These are phyloP conservation scores for Diploscapter pachys DNA, from an alignment of 1,140 invertebrate genomes.

Conservation along the genomic window DNA sequence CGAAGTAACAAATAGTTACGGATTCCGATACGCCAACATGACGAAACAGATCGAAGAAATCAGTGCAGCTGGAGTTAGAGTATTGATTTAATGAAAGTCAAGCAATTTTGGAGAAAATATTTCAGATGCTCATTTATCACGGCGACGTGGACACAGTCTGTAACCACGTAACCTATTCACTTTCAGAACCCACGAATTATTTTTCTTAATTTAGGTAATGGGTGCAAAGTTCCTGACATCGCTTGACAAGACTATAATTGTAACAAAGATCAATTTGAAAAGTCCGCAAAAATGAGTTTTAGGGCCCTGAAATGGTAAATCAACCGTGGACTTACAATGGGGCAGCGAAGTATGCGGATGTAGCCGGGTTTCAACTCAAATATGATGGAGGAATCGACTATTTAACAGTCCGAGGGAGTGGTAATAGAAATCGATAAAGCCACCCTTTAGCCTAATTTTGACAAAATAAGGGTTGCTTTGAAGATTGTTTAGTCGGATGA, in stretches of 20 bases:
- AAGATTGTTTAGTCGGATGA: too few relatives aligned
- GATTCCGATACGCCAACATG: constrained; percentile 12
- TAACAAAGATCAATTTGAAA: constrained; percentile 6
- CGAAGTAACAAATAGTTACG: constrained; percentile 10
- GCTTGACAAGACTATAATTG: constrained; percentile 20
- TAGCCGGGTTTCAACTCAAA: constrained; percentile 19
- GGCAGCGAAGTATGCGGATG: constrained; percentile 4
- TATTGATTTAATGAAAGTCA: constrained; percentile 5
- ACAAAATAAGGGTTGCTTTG: too few relatives aligned
- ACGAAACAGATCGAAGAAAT: constrained; percentile 11
- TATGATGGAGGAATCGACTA: constrained; percentile 19
- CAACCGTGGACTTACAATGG: constrained; percentile 22
- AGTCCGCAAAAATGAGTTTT: neutral
- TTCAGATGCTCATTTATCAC: constrained; percentile 27
- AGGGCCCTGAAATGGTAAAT: constrained; percentile 21
- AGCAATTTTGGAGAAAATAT: neutral
- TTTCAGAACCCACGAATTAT: too few relatives aligned
- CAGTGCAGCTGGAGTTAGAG: constrained; percentile 27
- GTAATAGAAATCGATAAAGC: neutral
- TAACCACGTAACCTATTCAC: constrained; percentile 5
- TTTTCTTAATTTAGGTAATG: neutral
- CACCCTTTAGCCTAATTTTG: too few relatives aligned
- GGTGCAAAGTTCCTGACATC: constrained; percentile 25
- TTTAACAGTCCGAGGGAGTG: constrained; percentile 24
- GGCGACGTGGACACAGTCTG: constrained; percentile 29